phyloP scores from a whole-genome alignment of 2,888 invertebrate genomes.

The Iphiclides podalirius region DNA sequence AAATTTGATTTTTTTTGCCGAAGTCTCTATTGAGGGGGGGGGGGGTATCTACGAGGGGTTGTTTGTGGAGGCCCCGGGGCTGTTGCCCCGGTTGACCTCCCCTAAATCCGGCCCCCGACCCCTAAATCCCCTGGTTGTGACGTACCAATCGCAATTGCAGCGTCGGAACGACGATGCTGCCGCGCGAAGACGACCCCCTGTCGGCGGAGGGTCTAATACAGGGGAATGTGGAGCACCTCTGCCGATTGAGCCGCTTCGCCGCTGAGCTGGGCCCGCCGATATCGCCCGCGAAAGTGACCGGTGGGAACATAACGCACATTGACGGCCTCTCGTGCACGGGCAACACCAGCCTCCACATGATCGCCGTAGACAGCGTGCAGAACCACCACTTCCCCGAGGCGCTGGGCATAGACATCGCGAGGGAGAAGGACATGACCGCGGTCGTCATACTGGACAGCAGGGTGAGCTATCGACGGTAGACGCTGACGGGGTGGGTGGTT shows the following conservation, averaged over 20 bases:
- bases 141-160: too few relatives aligned
- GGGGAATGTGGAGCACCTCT: slow-evolving; percentile 58
- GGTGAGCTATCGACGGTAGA: slow-evolving; percentile 61
- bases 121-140: too few relatives aligned
- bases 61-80: too few relatives aligned
- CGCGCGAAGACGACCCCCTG: slow-evolving; percentile 69
- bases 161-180: slow-evolving; percentile 66
- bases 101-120: too few relatives aligned
- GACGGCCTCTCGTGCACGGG: slow-evolving; percentile 70
- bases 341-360: slow-evolving; percentile 59
- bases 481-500: too few relatives aligned
- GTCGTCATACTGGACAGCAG: slow-evolving; percentile 86
- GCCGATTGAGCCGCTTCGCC: slow-evolving; percentile 62
- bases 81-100: too few relatives aligned
- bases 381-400: slow-evolving; percentile 87
- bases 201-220: slow-evolving; percentile 76
- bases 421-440: slow-evolving; percentile 81
- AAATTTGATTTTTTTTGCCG: too few relatives aligned
- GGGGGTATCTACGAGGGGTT: too few relatives aligned
- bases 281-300: slow-evolving; percentile 41
- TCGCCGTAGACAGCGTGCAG: slow-evolving; percentile 86
- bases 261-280: slow-evolving; percentile 57
- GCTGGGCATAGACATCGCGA: slow-evolving; percentile 84
- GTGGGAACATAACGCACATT: slow-evolving; percentile 49
- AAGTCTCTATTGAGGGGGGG: too few relatives aligned